Base-by-base conservation (phyloP, 2,888 invertebrate genomes). In the Ganaspis brasiliensis region DNA sequence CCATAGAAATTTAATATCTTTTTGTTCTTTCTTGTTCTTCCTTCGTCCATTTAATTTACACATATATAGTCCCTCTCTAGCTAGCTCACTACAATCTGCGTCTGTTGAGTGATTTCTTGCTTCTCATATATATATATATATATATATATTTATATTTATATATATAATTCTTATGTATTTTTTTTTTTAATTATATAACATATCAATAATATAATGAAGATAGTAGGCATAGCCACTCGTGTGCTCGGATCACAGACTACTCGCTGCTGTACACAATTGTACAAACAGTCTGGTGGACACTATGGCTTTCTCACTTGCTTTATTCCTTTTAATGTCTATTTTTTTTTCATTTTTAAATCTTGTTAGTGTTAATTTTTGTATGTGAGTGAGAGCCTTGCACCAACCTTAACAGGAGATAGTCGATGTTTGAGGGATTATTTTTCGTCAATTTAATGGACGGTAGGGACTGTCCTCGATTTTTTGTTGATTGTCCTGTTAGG, bases 181-280 rank as follows among this genome's bases (percentile, higher is more conserved):
- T 74, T 80, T 74, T 80, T 78, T 77, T 80, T 79, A 79, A 79
- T 75, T 82, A 81, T 86, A 85, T 88, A 88, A 89, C 88, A 88
- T 89, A 89, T 88, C 86, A 87, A 89, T 89, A 89, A 88, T 89
- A 87, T 87, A 89, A 89, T 90, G 87, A 89, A 91, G 88, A 89
- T 89, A 90, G 87, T 91, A 91, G 91, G 91, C 91, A 88, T 91
- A 90, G 91, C 91, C 90, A 90, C 90, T 85, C 87, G 89, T 90
- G 89, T 89, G 90, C 88, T 90, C 89, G 85, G 88, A 91, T 91
- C 91, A 91, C 91, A 91, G 91, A 91, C 90, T 91, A 90, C 89
- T 90, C 87, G 87, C 90, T 91, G 90, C 83, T 86, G 91, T 88
- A 87, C 88, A 82, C 24, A 78, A 78, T 77, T 80, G 86, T 89